Conservation (phyloP, 2,797 vertebrate species). For the Falco novaeseelandiae region DNA sequence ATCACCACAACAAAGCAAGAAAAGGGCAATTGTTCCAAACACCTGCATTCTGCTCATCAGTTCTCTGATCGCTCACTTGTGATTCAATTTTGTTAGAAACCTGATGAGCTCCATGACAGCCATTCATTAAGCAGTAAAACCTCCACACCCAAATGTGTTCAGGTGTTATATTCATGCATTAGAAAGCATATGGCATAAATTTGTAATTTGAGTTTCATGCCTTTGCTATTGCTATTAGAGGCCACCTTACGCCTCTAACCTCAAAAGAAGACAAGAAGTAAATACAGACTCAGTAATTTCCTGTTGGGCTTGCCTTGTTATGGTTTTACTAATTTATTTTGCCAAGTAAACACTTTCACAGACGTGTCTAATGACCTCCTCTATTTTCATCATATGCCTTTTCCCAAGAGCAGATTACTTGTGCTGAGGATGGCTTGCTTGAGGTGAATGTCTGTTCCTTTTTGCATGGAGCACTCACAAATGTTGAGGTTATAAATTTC, state of each 20-base stretch:
- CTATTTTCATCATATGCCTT: not conserved
- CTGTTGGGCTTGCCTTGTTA: not conserved
- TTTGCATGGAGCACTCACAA: not conserved
- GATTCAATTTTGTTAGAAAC: not conserved
- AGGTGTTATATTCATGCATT: not conserved
- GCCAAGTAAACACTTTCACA: not conserved
- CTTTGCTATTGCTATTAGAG: not conserved
- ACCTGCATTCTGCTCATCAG: not conserved
- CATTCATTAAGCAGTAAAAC: not conserved
- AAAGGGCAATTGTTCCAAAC: not conserved
- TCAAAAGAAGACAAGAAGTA: not conserved
- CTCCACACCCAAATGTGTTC: not conserved
- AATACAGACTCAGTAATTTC: not conserved
- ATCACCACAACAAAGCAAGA: not conserved
- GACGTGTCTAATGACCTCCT: not conserved
- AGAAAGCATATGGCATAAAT: not conserved
- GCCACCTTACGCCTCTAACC: not conserved
- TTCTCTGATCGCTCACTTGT: fast-evolving
- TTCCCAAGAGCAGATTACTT: not conserved
- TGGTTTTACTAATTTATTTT: not conserved
- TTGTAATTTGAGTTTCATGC: not conserved
- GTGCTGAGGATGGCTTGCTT: not conserved
- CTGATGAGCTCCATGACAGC: not conserved
- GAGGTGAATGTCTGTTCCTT: not conserved
- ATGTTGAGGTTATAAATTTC: not conserved